Conservation (phyloP, 1,140 invertebrate genomes). For the Pogonus chalceus region DNA sequence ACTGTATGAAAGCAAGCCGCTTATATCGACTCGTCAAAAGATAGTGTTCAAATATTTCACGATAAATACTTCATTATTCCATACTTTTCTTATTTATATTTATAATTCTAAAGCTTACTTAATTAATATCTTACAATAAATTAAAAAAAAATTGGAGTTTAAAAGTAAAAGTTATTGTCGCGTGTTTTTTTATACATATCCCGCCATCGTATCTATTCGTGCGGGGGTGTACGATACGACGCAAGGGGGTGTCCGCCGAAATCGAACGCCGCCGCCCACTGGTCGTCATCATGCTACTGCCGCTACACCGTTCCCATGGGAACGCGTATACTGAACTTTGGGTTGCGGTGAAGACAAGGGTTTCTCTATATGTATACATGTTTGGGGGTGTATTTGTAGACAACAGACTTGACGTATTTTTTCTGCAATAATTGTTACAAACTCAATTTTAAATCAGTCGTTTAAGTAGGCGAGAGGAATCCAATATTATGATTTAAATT, state of each 20-base stretch:
- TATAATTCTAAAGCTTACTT: no score
- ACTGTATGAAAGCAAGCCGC: slow-evolving; percentile 1
- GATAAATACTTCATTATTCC: no score
- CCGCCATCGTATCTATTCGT: not conserved
- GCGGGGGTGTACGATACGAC: not conserved
- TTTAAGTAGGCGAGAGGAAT: no score
- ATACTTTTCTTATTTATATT: no score
- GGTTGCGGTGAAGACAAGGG: slow-evolving; percentile 13
- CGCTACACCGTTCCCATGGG: slow-evolving; percentile 36
- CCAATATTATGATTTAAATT: no score
- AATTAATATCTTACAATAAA: no score
- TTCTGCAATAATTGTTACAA: not conserved
- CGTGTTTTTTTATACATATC: no score
- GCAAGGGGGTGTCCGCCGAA: slow-evolving; percentile 12
- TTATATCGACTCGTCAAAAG: no score
- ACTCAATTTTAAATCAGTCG: not conserved
- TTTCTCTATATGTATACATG: slow-evolving; percentile 31
- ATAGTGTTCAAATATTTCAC: no score
- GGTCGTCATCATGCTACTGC: slow-evolving; percentile 25
- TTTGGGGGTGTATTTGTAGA: slow-evolving; percentile 27
- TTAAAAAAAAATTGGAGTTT: no score
- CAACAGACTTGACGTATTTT: slow-evolving; percentile 17
- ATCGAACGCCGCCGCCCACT: slow-evolving; percentile 27
- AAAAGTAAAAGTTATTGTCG: no score
- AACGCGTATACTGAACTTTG: slow-evolving; percentile 32